These are phyloP conservation scores for Cheirogaleus medius DNA, from an alignment of 2,113 vertebrate genomes.

Conservation along the genomic window DNA sequence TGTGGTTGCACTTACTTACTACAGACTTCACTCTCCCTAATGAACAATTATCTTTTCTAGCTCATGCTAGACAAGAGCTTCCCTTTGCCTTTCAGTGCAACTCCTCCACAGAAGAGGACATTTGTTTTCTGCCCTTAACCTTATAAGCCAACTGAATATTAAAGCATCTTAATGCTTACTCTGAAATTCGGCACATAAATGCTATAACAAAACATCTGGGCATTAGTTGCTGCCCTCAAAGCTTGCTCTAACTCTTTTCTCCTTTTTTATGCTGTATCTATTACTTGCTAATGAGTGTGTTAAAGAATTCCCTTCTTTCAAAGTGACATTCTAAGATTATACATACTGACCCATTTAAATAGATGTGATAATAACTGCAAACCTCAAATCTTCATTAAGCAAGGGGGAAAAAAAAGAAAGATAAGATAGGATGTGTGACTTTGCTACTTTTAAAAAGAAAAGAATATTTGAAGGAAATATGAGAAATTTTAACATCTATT, in stretches of 20 bases:
- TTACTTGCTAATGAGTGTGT: slow-evolving; percentile 23
- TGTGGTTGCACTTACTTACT: slow-evolving; percentile 24
- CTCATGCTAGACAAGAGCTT: background rate
- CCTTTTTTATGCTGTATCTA: background rate
- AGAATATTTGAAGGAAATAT: background rate
- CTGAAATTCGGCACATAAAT: slow-evolving; percentile 46
- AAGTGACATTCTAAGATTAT: slow-evolving; percentile 52
- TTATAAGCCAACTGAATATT: slow-evolving; percentile 58
- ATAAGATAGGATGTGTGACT: background rate
- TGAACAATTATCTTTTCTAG: slow-evolving; percentile 63
- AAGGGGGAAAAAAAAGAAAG: background rate
- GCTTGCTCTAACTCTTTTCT: background rate
- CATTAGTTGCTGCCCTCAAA: slow-evolving; percentile 1
- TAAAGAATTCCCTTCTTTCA: slow-evolving; percentile 57
- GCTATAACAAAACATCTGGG: slow-evolving; percentile 33
- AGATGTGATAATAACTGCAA: slow-evolving; percentile 50
- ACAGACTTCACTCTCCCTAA: slow-evolving; percentile 57
- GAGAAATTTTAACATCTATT: background rate
- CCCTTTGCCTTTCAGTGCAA: slow-evolving; percentile 60
- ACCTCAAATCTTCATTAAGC: slow-evolving; percentile 39
- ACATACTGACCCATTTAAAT: slow-evolving; percentile 49
- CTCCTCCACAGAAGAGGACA: slow-evolving; percentile 51
- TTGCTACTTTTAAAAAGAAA: background rate
- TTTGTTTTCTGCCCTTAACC: slow-evolving; percentile 59
- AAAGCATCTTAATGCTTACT: slow-evolving; percentile 50